Percentiles rank a stretch among this genome's conserved stretches.
Conservation (phyloP, 2,797 vertebrate species). For the Sebastes goodei region DNA sequence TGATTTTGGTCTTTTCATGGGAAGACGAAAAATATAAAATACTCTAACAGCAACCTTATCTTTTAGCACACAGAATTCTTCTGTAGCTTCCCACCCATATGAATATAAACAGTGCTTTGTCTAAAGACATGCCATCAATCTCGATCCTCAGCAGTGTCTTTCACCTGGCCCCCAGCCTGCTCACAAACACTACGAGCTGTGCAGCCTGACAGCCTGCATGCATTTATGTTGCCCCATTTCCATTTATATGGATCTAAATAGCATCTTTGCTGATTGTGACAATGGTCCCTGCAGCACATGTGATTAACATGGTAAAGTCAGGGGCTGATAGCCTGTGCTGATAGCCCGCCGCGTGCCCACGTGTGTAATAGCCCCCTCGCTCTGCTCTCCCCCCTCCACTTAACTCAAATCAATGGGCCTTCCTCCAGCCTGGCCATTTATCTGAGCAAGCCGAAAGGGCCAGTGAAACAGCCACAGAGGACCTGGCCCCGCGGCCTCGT, state of each 20-base stretch:
- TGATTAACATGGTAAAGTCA: constrained; percentile 73
- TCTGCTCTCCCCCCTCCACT: constrained; percentile 58
- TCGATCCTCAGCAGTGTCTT: constrained; percentile 36
- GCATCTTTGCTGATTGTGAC: constrained; percentile 65
- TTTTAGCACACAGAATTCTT: neutral
- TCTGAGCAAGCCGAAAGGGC: constrained; percentile 66
- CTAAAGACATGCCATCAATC: constrained; percentile 17
- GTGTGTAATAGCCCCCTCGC: constrained; percentile 46
- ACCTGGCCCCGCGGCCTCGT: constrained; percentile 61
- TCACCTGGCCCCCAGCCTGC: constrained; percentile 29
- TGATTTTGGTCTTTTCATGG: neutral
- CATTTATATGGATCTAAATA: constrained; percentile 76
- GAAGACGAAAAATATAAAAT: neutral
- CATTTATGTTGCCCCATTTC: constrained; percentile 60
- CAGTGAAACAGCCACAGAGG: constrained; percentile 70
- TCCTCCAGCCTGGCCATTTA: constrained; percentile 74
- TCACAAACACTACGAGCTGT: neutral
- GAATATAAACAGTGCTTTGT: constrained; percentile 11
- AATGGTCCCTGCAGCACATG: constrained; percentile 59
- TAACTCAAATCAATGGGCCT: constrained; percentile 80
- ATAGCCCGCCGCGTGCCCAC: constrained; percentile 52
- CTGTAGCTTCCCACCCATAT: neutral
- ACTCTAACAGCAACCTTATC: neutral
- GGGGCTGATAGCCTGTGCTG: constrained; percentile 58
- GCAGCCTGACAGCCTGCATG: constrained; percentile 26